Percentiles rank a stretch among this genome's conserved stretches.
Conservation (phyloP, 2,113 vertebrate genomes). For the Limnothrissa miodon region DNA sequence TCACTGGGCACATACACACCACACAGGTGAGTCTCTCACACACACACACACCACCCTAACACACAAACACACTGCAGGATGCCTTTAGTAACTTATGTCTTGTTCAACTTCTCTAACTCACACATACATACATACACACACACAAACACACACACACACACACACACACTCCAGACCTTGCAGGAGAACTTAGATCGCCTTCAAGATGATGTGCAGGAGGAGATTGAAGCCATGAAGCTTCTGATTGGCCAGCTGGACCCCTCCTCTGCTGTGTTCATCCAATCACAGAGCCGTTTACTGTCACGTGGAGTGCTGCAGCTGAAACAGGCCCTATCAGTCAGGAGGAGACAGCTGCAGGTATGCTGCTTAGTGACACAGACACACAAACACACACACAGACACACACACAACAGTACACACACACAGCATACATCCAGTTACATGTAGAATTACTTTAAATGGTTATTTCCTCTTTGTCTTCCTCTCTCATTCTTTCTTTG, state of each 20-base stretch:
- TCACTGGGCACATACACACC: conserved; percentile 48
- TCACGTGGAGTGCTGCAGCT: conserved; percentile 72
- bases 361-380: not conserved
- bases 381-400: conserved; percentile 1
- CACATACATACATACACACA: conserved; percentile 2
- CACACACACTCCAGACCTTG: conserved; percentile 67
- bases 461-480: too few species aligned
- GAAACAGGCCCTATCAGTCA: conserved; percentile 66
- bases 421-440: not conserved
- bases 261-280: conserved; percentile 56
- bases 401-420: not conserved
- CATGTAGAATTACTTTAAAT: not conserved
- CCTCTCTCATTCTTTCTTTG: not conserved
- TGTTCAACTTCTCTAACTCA: not conserved
- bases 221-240: conserved; percentile 67
- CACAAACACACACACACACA: not conserved
- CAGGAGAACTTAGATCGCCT: conserved; percentile 59
- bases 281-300: conserved; percentile 66
- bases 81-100: too few species aligned
- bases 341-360: conserved; percentile 77
- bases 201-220: conserved; percentile 60
- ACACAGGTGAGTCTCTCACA: too few species aligned
- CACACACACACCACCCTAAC: not conserved
- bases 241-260: conserved; percentile 64
- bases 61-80: not conserved